Base-by-base conservation (phyloP, 2,797 vertebrate species). In the Enteromius mattozi region DNA sequence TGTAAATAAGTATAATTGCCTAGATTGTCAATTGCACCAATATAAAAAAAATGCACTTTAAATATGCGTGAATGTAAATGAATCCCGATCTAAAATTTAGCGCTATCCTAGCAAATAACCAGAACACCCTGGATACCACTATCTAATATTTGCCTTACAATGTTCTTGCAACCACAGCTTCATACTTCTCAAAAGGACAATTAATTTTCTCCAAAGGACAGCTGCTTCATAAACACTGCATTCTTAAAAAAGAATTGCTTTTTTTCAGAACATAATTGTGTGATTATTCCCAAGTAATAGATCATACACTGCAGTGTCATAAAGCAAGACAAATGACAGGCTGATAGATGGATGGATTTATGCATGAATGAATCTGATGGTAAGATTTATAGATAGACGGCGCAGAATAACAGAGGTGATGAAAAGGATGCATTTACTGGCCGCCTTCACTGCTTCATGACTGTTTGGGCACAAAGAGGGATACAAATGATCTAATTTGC, bases 221-320 rank as follows among this genome's bases (percentile, higher is more conserved):
- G 37, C 13, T 45, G n/a, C 21, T 70, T 70, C 68, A 24, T 21
- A 70, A 70, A 70, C 12, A 70, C 2, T 42, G 68, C 37, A 16
- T 70, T 16, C 12, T 70, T 42, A 42, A 42, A 70, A 24, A 42
- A 14, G 21, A 45, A 70, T 70, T 45, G 21, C 37, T n/a, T n/a
- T 70, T 70, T 70, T 42, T n/a, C 68, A 45, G 37, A 70, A 70
- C 68, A 45, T 37, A 45, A 70, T 45, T 70, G 68, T 45, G 40
- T 4, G 16, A 45, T 70, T 45, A 70, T 45, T 40, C 21, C 37
- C 6, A 6, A 24, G 37, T 45, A 70, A 45, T 45, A 70, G 68
- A 70, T 45, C 13, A 24, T 70, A 24, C 24, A 16, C 37, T 45
- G 40, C 2, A 1, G 17, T 37, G 65, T 45, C 68, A 70, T 24